Percentiles rank a stretch among this genome's conserved stretches.
Conservation (phyloP, 2,797 vertebrate species). For the Sebastes itinus region DNA sequence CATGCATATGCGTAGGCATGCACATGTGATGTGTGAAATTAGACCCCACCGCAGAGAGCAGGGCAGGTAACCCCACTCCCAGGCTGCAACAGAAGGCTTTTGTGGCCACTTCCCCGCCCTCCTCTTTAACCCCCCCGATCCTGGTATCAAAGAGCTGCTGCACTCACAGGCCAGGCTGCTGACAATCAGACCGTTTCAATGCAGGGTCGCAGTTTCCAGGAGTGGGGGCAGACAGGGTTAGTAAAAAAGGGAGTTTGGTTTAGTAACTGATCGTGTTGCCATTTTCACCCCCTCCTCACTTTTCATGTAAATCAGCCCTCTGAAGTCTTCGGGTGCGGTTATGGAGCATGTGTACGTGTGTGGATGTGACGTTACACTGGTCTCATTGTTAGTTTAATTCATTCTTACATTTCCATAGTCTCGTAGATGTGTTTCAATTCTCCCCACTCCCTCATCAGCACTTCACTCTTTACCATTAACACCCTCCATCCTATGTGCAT, state of each 20-base stretch:
- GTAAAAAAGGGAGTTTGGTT: constrained; percentile 46
- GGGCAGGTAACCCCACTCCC: constrained; percentile 79
- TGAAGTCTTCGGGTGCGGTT: constrained; percentile 28
- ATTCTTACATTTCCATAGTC: background rate
- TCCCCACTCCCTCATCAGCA: constrained; percentile 8
- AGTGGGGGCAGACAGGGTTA: constrained; percentile 49
- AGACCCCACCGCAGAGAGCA: constrained; percentile 61
- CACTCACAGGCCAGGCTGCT: constrained; percentile 52
- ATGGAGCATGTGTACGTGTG: constrained; percentile 16
- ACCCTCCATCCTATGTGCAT: constrained; percentile 37
- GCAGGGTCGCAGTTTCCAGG: constrained; percentile 51
- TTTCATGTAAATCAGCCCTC: constrained; percentile 52
- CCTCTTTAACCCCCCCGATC: constrained; percentile 18
- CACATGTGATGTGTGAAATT: constrained; percentile 84
- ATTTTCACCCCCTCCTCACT: constrained; percentile 28
- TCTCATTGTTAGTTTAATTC: constrained; percentile 25
- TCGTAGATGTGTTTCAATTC: constrained; percentile 19
- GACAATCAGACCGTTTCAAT: constrained; percentile 76
- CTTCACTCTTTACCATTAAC: constrained; percentile 24
- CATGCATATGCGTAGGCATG: constrained; percentile 44
- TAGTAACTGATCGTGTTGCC: constrained; percentile 57
- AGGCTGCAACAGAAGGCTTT: constrained; percentile 79
- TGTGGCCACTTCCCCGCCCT: constrained; percentile 64
- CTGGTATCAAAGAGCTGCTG: constrained; percentile 66
- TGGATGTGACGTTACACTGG: constrained; percentile 33